Evolutionary conservation across 1,140 invertebrate species (phyloP), one percentile per base, ranked within the genome.

Genomic region (Homarus americanus): DNA sequence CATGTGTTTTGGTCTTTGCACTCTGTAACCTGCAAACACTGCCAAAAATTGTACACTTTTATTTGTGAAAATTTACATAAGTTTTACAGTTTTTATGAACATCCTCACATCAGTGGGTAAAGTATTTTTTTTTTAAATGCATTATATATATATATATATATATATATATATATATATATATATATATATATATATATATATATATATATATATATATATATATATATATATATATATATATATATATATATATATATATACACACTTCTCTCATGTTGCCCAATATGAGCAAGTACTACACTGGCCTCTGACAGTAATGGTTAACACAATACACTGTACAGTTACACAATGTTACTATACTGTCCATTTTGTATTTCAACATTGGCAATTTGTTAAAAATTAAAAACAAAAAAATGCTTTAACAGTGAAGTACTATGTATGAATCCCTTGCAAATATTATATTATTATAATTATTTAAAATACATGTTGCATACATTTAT

Each of bases 261-360:
- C 53, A 82, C 79, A 82, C 24, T 38, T 63, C 3, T 63, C 44
- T 44, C 7, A n/a, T 63, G 3, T 38, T 63, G 79, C 79, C 79
- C 79, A 82, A 82, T 82, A 63, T 82, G 79, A 82, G 79, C 79
- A 82, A 82, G 34, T 63, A 63, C 53, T 17, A 79, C n/a, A 36
- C 20, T 63, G 63, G 63, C 63, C 63, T 32, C 28, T 63, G 12
- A 24, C 63, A 69, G 63, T 69, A 24, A 32, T 63, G 44, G 9
- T 32, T 7, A 17, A 69, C n/a, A 69, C 17, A 69, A 69, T 69
- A 69, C 28, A 32, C 24, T 24, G 24, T 5, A 69, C 9, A 69
- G n/a, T 69, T 32, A 69, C n/a, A 32, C 63, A 69, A 69, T 66
- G 63, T 28, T 20, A 69, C n/a, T 69, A 69, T 12, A 69, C 28